Conservation (phyloP, 2,113 vertebrate species). For the Pseudorectes ferrugineus region DNA sequence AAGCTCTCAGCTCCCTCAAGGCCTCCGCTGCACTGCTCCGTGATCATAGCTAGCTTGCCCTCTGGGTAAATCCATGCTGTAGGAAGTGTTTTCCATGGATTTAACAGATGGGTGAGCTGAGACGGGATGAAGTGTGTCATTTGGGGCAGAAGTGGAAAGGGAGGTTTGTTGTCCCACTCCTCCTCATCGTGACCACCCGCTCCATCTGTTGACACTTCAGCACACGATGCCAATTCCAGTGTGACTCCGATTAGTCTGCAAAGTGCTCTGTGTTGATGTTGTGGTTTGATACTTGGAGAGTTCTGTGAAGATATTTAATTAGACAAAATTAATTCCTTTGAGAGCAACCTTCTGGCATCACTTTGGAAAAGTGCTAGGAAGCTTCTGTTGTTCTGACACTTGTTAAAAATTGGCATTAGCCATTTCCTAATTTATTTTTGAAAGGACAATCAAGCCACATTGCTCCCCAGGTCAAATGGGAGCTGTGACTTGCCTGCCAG, state of each 20-base stretch:
- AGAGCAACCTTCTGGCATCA: conserved; percentile 25
- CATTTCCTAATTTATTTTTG: background rate
- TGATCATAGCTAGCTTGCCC: background rate
- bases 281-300: conserved; percentile 20
- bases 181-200: background rate
- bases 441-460: background rate
- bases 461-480: background rate
- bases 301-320: conserved; percentile 23
- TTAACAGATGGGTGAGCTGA: background rate
- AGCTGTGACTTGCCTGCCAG: background rate
- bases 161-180: background rate
- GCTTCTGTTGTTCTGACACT: background rate
- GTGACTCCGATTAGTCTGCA: background rate
- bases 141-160: background rate
- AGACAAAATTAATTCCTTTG: conserved; percentile 34
- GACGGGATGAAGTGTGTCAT: fast-evolving
- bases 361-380: background rate
- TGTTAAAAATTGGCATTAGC: background rate
- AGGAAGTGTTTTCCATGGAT: background rate
- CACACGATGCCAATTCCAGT: background rate
- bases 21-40: fast-evolving
- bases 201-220: conserved; percentile 1
- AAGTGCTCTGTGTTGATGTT: conserved; percentile 21
- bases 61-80: background rate
- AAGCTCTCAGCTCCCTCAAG: background rate